Evolutionary conservation across 2,113 vertebrate species (phyloP).

Genomic region (Dicentrarchus labrax): DNA sequence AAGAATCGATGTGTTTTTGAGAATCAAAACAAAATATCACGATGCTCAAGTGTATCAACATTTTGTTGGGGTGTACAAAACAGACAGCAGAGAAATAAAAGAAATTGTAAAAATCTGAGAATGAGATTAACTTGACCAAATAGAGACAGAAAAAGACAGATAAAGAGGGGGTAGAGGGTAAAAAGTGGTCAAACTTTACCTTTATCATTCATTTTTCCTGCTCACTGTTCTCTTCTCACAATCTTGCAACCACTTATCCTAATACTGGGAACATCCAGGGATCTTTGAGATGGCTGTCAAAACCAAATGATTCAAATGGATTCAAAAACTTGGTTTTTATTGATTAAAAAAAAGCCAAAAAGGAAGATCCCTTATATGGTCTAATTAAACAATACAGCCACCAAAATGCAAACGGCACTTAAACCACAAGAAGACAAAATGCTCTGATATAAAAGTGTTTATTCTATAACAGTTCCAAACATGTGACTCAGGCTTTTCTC

Average conservation of each 20-base stretch:
- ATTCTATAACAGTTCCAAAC: background rate
- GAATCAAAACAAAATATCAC: too few relatives aligned
- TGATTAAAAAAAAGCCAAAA: too few relatives aligned
- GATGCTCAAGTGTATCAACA: too few relatives aligned
- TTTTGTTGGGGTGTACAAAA: background rate
- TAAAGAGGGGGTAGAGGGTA: background rate
- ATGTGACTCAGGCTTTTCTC: conserved; percentile 21
- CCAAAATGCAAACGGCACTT: too few relatives aligned
- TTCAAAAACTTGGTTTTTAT: too few relatives aligned
- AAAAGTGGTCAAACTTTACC: background rate
- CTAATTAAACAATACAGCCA: too few relatives aligned
- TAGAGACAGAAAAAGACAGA: background rate
- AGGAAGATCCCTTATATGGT: too few relatives aligned
- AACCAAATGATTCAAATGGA: too few relatives aligned
- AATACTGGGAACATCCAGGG: background rate
- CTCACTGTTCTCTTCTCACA: background rate
- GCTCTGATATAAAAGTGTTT: too few relatives aligned
- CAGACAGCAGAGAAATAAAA: background rate
- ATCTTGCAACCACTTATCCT: background rate
- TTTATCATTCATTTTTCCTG: background rate
- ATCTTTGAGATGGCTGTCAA: background rate
- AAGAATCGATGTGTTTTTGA: too few relatives aligned
- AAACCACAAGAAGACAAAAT: too few relatives aligned
- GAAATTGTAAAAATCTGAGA: background rate
- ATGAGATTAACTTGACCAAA: background rate